Base-by-base conservation (phyloP, 2,888 invertebrate species). In the Dichetophora obliterata region DNA sequence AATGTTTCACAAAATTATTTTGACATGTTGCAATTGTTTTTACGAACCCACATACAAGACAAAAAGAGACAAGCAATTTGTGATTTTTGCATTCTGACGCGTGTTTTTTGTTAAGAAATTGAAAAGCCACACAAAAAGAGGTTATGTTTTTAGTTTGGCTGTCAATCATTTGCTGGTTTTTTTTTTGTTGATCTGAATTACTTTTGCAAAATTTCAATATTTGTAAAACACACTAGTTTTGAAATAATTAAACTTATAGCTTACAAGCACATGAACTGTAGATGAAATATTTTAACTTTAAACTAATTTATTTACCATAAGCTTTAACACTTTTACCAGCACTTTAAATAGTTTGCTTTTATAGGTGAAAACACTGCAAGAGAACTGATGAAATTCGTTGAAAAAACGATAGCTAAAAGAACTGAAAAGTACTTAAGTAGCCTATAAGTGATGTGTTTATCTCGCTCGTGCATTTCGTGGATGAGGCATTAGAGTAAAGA, bases 271-370 rank as follows among this genome's bases (percentile, higher is more conserved):
- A 16, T 31, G 3, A 63, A 63, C 0, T 34, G 8, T 27, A 24
- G 24, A 11, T 19, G 11, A 37, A 37, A n/a, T n/a, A n/a, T n/a
- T 65, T 19, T 37, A 3, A 4, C 4, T 9, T 48, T 6, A 37
- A 34, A 27, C 4, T 65, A 37, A 34, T n/a, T 19, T 31, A 65
- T 63, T 73, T 73, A 73, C 73, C 73, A 65, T 65, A 73, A 50
- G 11, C 43, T 52, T 5, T 22, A 50, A 37, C 68, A 57, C 54
- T 57, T 68, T 59, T 59, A 9, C 37, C 34, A 5, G 54, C 43
- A 57, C 68, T 68, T 75, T 48, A 9, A 50, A 24, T 22, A 22
- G 43, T 43, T 59, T 43, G 3, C 31, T 5, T 68, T 22, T 71
- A 50, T 68, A 48, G 24, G 48, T 48, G 68, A 68, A 68, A 43